Conservation (phyloP, 2,113 vertebrate species). For the Hiodon alosoides region DNA sequence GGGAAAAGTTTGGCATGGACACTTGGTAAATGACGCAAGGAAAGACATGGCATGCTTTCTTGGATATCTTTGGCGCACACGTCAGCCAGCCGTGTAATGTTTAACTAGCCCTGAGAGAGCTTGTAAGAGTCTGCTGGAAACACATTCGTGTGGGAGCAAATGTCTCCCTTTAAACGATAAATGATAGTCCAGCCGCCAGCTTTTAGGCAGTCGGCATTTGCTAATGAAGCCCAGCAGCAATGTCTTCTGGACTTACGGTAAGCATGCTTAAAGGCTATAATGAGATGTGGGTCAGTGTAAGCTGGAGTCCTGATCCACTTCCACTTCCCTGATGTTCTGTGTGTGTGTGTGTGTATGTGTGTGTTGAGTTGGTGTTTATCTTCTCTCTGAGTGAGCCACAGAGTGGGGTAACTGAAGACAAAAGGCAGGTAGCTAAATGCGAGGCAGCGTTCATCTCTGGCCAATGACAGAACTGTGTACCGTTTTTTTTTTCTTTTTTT, state of each 20-base stretch:
- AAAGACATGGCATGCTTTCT: not conserved
- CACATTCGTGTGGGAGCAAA: conserved; percentile 36
- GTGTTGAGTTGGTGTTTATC: conserved; percentile 19
- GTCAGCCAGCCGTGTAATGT: conserved; percentile 41
- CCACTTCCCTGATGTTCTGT: conserved; percentile 40
- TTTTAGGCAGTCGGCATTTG: conserved; percentile 54
- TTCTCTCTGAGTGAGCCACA: not conserved
- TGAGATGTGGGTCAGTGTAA: conserved; percentile 68
- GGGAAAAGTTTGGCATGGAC: not conserved
- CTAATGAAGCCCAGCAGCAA: conserved; percentile 67
- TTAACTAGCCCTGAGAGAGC: conserved; percentile 42
- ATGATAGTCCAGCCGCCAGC: conserved; percentile 42
- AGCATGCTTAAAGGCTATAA: conserved; percentile 72
- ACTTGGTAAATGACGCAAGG: not conserved
- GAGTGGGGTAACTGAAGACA: not conserved
- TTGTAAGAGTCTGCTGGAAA: conserved; percentile 32
- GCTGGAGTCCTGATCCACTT: conserved; percentile 38
- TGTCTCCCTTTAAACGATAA: conserved; percentile 45
- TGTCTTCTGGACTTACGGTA: conserved; percentile 68
- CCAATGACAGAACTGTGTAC: no score
- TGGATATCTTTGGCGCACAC: conserved; percentile 18
- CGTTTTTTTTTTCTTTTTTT: no score
- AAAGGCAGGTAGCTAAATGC: no score
- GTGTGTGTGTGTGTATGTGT: conserved; percentile 29
- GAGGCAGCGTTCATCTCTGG: no score